Evolutionary conservation across 2,113 vertebrate species (phyloP).

Genomic region (Crotophaga sulcirostris): DNA sequence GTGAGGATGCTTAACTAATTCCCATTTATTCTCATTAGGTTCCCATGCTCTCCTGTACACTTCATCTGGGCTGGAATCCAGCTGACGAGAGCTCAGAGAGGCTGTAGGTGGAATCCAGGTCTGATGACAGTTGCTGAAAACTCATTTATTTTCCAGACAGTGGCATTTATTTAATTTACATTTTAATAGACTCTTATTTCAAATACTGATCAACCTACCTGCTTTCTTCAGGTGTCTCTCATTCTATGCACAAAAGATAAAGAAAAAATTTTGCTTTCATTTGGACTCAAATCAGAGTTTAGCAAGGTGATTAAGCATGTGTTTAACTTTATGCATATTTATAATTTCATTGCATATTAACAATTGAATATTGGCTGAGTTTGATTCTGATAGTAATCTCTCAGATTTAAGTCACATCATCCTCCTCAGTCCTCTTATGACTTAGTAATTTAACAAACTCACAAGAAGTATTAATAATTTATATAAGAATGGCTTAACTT

Average conservation of each 20-base stretch:
- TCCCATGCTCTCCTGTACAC: slow-evolving; percentile 22
- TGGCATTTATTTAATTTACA: slow-evolving; percentile 62
- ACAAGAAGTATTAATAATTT: not conserved
- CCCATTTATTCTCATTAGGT: slow-evolving; percentile 58
- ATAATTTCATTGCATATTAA: not conserved
- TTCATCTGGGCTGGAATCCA: slow-evolving; percentile 59
- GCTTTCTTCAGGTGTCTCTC: slow-evolving; percentile 11
- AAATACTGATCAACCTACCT: slow-evolving; percentile 21
- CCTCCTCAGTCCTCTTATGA: not conserved
- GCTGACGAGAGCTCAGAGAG: not conserved
- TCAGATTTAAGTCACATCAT: not conserved
- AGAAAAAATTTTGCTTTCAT: not conserved
- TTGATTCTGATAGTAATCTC: not conserved
- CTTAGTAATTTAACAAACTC: not conserved
- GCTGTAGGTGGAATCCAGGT: slow-evolving; percentile 31
- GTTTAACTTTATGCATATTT: not conserved
- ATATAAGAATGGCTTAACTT: not conserved
- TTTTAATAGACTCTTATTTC: slow-evolving; percentile 56
- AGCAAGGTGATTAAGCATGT: not conserved
- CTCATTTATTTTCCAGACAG: slow-evolving; percentile 56
- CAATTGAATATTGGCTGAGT: not conserved
- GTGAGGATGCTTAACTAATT: slow-evolving; percentile 44
- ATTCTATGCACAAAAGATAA: not conserved
- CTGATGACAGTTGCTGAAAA: slow-evolving; percentile 45
- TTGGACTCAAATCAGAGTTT: not conserved